Evolutionary conservation across 2,797 vertebrate genomes (phyloP), one percentile per base, ranked within the genome.

Genomic region (Ctenopoma multispine): DNA sequence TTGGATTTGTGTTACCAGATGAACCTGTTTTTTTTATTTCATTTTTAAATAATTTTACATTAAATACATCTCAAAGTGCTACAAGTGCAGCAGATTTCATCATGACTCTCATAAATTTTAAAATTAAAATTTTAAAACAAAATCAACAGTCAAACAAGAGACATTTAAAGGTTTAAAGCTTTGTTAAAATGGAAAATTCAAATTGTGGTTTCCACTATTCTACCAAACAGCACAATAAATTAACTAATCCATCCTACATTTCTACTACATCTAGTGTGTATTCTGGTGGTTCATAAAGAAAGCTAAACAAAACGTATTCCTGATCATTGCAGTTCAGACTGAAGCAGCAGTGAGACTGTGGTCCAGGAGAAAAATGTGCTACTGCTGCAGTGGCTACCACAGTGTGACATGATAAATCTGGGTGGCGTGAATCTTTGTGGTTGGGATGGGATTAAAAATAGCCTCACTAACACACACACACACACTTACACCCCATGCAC

Each of bases 371-470:
- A 24, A 72, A 72, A 58, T 27, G 27, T 57, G 40, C 57, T 41
- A 27, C 27, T 61, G 51, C 55, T 53, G 70, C 61, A 40, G 50
- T 0, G 24, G 58, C 53, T 51, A 53, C 55, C 58, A 43, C 69
- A 36, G 44, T 40, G 24, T 60, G 74, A 70, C 68, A 56, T 72
- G 53, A 83, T 53, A 46, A 49, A 81, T 80, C 46, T 75, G 46
- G 51, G 58, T 75, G 69, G 44, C 17, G 14, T 64, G 80, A 66
- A 66, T 81, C 72, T 80, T 82, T 82, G 85, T 14, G 77, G 84
- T 82, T 60, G 64, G 69, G 70, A 80, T 66, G 15, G 51, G 64
- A 80, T 79, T 79, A 80, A 85, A 87, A 90, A 86, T 81, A 88
- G 72, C 57, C 0, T 69, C 63, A 54, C 58, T 27, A 64, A 51